Base-by-base conservation (phyloP, 2,888 invertebrate species). In the Mesodorylaimus sp. region DNA sequence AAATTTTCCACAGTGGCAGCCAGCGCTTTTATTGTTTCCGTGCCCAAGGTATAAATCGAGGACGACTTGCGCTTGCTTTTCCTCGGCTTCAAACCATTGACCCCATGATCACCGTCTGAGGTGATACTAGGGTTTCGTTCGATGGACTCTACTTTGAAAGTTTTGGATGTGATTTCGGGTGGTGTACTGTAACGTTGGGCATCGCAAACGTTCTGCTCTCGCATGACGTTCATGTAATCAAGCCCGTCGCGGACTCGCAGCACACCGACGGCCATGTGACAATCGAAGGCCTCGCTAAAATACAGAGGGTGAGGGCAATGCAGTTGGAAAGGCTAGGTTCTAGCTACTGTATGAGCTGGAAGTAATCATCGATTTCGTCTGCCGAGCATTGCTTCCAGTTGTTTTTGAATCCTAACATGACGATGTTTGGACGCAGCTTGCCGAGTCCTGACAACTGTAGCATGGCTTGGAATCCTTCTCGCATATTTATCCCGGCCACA, bases 381-480 rank as follows among this genome's bases (percentile, higher is more conserved):
- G 13, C 3, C 19, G 39, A 21, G 3, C 25, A 38, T 2, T 76
- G 77, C 60, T 78, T 77, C 95, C 95, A 97, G 68, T 93, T 81
- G 53, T 78, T 76, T 68, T 95, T 95, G 73, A 83, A 91, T 3
- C 97, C 97, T 77, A 95, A 77, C 61, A 95, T 70, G 21, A 95
- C 70, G 57, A 91, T 87, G 66, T 97, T 97, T 0, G 97, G 95
- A 54, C 78, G 78, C 53, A 97, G 73, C 70, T 93, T 91, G 0
- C 95, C 95, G 47, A 95, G 76, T 1, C 95, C 95, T 43, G 81
- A 78, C 28, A 84, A 80, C 75, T 87, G 86, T 71, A 89, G 75
- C 16, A 91, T 72, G 1, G 86, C 79, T 52, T 79, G 78, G 3
- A 80, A 79, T 28, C 89, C 91, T 28, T 55, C 53, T 48, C 70